Percentiles rank a stretch among this genome's conserved stretches.
Evolutionary conservation across 2,113 vertebrate genomes (phyloP).

Genomic region (Daboia siamensis): DNA sequence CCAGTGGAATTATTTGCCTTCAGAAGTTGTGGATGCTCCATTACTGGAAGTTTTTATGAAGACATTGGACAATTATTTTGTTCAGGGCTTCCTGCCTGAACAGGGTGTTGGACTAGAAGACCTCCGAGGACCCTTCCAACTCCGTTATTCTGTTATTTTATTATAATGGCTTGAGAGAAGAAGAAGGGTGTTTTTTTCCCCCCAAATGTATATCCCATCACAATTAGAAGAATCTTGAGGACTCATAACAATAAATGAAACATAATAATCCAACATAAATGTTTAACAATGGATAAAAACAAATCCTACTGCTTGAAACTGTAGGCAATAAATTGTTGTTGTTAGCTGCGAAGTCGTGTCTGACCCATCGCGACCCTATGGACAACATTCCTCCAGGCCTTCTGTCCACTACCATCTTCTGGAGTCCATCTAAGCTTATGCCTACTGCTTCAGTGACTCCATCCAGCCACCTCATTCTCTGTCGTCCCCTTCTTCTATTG

Average conservation of each 20-base stretch:
- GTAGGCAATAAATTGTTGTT: background rate
- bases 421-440: no score
- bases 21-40: no score
- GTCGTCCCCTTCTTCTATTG: no score
- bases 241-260: background rate
- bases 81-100: background rate
- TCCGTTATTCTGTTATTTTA: background rate
- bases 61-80: no score
- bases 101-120: background rate
- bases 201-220: background rate
- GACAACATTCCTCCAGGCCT: no score
- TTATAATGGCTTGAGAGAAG: background rate
- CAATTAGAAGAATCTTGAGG: background rate
- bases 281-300: background rate
- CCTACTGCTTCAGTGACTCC: no score
- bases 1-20: no score
- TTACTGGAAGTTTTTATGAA: no score
- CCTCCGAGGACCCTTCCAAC: background rate
- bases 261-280: background rate
- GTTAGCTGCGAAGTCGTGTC: no score
- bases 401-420: no score
- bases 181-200: background rate
- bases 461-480: no score
- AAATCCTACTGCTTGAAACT: background rate
- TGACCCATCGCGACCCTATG: no score